Evolutionary conservation across 1,140 invertebrate species (phyloP), one percentile per base, ranked within the genome.

Genomic region (Formica selysi): DNA sequence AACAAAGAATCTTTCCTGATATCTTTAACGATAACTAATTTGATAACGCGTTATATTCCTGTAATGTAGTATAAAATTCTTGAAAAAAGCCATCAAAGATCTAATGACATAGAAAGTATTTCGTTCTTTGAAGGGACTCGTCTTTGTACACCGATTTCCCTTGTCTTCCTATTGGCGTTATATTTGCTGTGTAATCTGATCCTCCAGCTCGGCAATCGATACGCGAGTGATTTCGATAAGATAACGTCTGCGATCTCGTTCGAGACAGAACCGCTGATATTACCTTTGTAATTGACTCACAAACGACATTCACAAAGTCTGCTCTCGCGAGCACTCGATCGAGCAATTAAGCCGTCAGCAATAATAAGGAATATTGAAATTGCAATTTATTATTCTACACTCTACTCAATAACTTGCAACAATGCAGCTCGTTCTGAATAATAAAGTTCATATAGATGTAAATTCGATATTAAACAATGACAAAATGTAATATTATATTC

Each of bases 201-300:
- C 74, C 51, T 36, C 59, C 59, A 54, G 76, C 67, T 88, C 71
- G 57, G 29, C 26, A 76, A 76, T 84, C 61, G 71, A 88, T 87
- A 84, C 62, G 36, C 64, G 36, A 87, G 57, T 44, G 44, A 87
- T 70, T 76, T 29, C 78, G 86, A 88, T 88, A 83, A 88, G 87
- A 83, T 87, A 84, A 88, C 68, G 38, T 26, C 29, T 11, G 19
- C 26, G 48, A 41, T 70, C 68, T 74, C 36, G 16, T 22, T 62
- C 44, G 51, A 74, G 68, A 74, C 22, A 26, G 19, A 54, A 41
- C 19, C 70, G 64, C 68, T 54, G 79, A 73, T 74, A 83, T 83
- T 74, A 73, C 54, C 54, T 61, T 57, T 70, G 68, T 61, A 83
- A 83, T 83, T 83, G 79, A 83, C 68, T 83, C 79, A 19, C 68